These are phyloP conservation scores for Platycnemis pennipes DNA, from an alignment of 2,888 invertebrate species.

Conservation along the genomic window DNA sequence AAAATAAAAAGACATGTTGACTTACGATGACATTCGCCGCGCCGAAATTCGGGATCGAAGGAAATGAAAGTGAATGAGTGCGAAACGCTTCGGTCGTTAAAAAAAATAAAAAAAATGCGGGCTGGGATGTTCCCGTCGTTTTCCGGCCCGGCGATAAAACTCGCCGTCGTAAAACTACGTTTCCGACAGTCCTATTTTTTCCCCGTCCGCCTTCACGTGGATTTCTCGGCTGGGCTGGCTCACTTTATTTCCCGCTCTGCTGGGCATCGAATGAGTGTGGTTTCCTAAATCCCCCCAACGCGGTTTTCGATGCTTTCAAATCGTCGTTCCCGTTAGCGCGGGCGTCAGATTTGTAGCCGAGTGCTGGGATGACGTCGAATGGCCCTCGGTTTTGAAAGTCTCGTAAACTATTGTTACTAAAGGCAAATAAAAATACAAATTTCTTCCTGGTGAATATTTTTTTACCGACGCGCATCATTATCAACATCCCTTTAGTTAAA, in stretches of 20 bases:
- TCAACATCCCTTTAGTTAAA: too few species aligned
- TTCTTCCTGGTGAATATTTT: too few species aligned
- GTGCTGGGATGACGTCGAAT: too few species aligned
- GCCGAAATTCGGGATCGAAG: neutral
- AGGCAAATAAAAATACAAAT: too few species aligned
- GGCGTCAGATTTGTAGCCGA: neutral
- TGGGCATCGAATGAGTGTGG: neutral
- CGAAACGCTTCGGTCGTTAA: neutral
- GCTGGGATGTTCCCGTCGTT: neutral
- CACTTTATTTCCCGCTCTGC: neutral
- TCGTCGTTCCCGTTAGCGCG: neutral
- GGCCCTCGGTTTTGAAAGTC: too few species aligned
- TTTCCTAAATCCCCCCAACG: neutral
- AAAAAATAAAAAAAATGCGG: neutral
- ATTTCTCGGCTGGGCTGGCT: neutral
- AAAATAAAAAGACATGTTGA: neutral
- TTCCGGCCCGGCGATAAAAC: neutral
- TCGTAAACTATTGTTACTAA: too few species aligned
- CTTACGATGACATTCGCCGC: neutral
- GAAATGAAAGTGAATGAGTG: neutral
- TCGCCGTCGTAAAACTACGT: neutral
- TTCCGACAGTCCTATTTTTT: neutral
- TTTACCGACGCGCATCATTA: too few species aligned
- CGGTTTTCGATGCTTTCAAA: neutral
- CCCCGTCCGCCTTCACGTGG: neutral